These are phyloP conservation scores for Neuroterus valhalla DNA, from an alignment of 1,140 invertebrate genomes.

Conservation along the genomic window DNA sequence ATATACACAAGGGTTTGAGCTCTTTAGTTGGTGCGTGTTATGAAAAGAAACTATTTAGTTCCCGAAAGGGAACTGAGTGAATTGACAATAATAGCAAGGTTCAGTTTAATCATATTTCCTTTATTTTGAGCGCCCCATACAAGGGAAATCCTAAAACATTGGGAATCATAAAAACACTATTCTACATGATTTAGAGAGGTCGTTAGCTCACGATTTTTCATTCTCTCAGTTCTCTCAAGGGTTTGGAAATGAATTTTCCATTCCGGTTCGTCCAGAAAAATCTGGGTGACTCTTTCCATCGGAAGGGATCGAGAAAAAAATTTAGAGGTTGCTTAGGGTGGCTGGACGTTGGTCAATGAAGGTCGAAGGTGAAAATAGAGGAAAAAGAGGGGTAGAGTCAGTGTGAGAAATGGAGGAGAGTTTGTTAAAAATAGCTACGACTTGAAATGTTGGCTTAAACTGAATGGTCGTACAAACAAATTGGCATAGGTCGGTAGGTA, in stretches of 20 bases:
- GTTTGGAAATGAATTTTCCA: not conserved
- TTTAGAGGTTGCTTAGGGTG: not conserved
- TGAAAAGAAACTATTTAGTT: no score
- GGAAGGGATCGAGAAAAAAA: not conserved
- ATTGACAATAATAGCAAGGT: no score
- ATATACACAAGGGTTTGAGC: not conserved
- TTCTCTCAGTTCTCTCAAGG: not conserved
- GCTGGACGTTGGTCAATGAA: not conserved
- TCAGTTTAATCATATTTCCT: conserved; percentile 18
- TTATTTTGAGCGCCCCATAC: conserved; percentile 18
- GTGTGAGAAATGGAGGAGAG: conserved; percentile 36
- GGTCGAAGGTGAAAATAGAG: not conserved
- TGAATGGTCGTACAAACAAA: conserved; percentile 53
- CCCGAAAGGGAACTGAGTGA: no score
- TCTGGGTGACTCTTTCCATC: not conserved
- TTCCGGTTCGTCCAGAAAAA: not conserved
- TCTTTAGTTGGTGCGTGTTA: not conserved
- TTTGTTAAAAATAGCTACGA: conserved; percentile 35
- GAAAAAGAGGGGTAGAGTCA: conserved; percentile 5
- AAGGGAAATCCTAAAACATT: conserved; percentile 16
- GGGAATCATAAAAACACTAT: not conserved
- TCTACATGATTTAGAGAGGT: conserved; percentile 6
- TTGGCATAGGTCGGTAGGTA: conserved; percentile 57
- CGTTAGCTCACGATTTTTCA: conserved; percentile 9
- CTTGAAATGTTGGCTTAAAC: conserved; percentile 32